Percentiles rank a stretch among this genome's conserved stretches.
phyloP scores from a whole-genome alignment of 1,140 invertebrate genomes.

The Ectropis grisescens region DNA sequence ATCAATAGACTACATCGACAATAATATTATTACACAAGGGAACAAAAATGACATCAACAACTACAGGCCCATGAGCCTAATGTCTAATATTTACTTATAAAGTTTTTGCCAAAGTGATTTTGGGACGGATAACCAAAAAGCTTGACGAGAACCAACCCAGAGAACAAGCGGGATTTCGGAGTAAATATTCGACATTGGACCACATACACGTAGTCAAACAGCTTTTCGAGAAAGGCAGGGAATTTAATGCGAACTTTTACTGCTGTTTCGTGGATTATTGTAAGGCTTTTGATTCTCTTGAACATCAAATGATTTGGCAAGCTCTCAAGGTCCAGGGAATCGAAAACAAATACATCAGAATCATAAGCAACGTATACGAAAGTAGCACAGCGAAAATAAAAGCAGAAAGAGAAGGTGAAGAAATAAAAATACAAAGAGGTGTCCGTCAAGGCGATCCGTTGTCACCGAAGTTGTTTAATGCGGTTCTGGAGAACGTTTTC shows the following conservation, averaged over 20 bases:
- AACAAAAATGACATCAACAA: background rate
- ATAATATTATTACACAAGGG: background rate
- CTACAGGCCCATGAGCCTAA: background rate
- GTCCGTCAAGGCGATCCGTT: slow-evolving; percentile 3
- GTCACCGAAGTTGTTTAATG: background rate
- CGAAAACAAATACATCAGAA: too few relatives aligned
- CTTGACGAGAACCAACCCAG: slow-evolving; percentile 1
- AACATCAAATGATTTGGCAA: slow-evolving; percentile 5
- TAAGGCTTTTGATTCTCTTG: slow-evolving; percentile 3
- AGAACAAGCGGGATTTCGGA: too few relatives aligned
- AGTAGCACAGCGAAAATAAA: slow-evolving; percentile 2
- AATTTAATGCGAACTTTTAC: slow-evolving; percentile 4
- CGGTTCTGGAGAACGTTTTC: background rate
- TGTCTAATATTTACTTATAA: background rate
- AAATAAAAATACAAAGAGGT: slow-evolving; percentile 6
- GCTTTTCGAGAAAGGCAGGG: too few relatives aligned
- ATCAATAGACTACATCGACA: background rate
- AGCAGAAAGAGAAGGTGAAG: too few relatives aligned
- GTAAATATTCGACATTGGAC: too few relatives aligned
- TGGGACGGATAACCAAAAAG: background rate
- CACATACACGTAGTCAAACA: too few relatives aligned
- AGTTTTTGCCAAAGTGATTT: background rate
- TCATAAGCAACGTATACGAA: too few relatives aligned
- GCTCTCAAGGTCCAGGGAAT: background rate
- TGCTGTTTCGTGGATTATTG: slow-evolving; percentile 3